Conservation (phyloP, 2,888 invertebrate species). For the Dione juno region DNA sequence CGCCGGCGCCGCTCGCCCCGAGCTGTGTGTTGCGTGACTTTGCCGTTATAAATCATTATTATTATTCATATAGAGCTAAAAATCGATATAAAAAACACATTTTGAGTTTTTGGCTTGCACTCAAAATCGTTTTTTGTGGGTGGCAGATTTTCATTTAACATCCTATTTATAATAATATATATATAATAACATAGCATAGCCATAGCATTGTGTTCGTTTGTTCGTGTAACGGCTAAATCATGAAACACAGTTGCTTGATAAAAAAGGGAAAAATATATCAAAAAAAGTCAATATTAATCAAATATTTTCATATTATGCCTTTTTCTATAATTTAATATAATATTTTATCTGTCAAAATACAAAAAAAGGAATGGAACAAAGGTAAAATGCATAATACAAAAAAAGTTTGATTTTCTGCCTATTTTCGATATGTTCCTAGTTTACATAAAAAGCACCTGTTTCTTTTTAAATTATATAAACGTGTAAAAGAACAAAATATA, state of each 20-base stretch:
- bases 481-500: not conserved
- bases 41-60: slow-evolving; percentile 36
- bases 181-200: not conserved
- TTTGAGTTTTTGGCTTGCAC: slow-evolving; percentile 1
- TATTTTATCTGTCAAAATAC: not conserved
- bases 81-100: slow-evolving; percentile 15
- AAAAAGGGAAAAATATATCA: slow-evolving; percentile 38
- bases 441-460: not conserved
- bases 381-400: slow-evolving; percentile 26
- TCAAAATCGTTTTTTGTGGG: not conserved
- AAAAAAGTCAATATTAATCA: slow-evolving; percentile 16
- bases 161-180: not conserved
- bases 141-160: not conserved
- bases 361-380: slow-evolving; percentile 6
- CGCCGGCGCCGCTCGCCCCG: slow-evolving; percentile 46
- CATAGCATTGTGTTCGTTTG: not conserved
- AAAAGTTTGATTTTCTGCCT: slow-evolving; percentile 16
- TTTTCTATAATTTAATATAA: not conserved
- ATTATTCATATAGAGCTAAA: slow-evolving; percentile 23
- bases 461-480: not conserved
- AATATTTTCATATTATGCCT: slow-evolving; percentile 9
- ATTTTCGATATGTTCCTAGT: slow-evolving; percentile 14
- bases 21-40: slow-evolving; percentile 41
- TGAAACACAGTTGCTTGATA: slow-evolving; percentile 52
- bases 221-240: slow-evolving; percentile 41